Evolutionary conservation across 1,140 invertebrate species (phyloP).

Genomic region (Meteorus sp.): DNA sequence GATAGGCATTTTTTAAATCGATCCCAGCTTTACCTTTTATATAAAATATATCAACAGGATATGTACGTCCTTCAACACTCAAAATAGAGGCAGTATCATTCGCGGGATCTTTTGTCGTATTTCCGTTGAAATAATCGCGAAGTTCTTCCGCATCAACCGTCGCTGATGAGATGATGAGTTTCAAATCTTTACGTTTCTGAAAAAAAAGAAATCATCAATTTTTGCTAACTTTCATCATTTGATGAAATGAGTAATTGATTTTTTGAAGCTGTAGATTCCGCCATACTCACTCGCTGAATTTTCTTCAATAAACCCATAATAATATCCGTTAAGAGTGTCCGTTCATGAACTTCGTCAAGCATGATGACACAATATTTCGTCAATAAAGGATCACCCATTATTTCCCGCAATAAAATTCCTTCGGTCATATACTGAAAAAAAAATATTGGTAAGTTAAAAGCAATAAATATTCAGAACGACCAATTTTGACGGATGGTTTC

Average conservation of each 20-base stretch:
- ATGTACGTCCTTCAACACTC: constrained; percentile 85
- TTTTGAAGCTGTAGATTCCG: constrained; percentile 10
- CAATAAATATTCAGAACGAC: no score
- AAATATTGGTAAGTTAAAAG: constrained; percentile 19
- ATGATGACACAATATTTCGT: constrained; percentile 89
- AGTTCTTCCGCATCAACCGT: constrained; percentile 91
- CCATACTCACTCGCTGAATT: constrained; percentile 70
- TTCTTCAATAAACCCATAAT: constrained; percentile 93
- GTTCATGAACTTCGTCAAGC: constrained; percentile 95
- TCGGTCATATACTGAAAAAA: constrained; percentile 89
- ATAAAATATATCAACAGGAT: constrained; percentile 89
- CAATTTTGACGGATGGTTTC: no score
- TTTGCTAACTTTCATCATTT: background rate
- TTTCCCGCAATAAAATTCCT: constrained; percentile 90
- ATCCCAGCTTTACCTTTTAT: constrained; percentile 60
- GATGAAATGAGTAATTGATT: constrained; percentile 1
- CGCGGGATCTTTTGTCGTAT: constrained; percentile 57
- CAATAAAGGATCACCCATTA: constrained; percentile 92
- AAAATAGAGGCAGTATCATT: constrained; percentile 81
- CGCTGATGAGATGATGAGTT: constrained; percentile 90
- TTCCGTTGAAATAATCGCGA: constrained; percentile 86
- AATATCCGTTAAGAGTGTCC: constrained; percentile 91
- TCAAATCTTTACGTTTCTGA: constrained; percentile 81
- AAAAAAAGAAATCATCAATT: constrained; percentile 39
- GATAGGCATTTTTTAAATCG: background rate